Base-by-base conservation (phyloP, 2,888 invertebrate species). In the Drosophila helvetica region DNA sequence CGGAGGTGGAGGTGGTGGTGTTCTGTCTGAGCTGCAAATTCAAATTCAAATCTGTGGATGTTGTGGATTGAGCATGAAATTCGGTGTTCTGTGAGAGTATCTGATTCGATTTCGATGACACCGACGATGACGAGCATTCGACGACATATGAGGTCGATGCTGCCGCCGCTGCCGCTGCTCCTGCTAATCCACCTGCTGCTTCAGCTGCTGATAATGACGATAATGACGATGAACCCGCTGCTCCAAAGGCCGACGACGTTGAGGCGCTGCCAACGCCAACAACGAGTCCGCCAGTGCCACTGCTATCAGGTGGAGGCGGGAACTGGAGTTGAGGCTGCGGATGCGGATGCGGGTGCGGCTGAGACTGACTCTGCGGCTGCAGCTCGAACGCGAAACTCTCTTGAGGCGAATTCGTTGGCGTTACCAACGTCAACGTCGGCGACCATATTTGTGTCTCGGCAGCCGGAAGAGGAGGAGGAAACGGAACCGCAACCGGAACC, bases 31-130 rank as follows among this genome's bases (percentile, higher is more conserved):
- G 78, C 86, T 85, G 85, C 86, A 85, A 89, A 89, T 89, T 85
- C 78, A 85, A 89, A 85, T 85, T 85, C 86, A 85, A 85, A 87
- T 85, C 89, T 81, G 88, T 86, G 77, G 84, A 74, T 79, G 76
- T 77, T 77, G 76, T 82, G 70, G 87, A 86, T 66, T 79, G 86
- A 51, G 80, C 85, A 77, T 80, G 89, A 64, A 86, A 85, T 74
- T 77, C 80, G 71, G 38, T 38, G 15, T 38, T 38, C 38, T 38
- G 15, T 38, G 38, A 38, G 38, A 15, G 38, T 38, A 75, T 75
- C 67, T 82, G 45, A 38, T 80, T 88, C 33, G 86, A 88, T 18
- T 79, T 62, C 7, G 80, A 38, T 38, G 38, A 38, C 38, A 38
- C 38, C n/a, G 38, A 38, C 38, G 38, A 75, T 51, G 78, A 43